phyloP scores from a whole-genome alignment of 2,888 invertebrate species.

The Dermolepida albohirtum region DNA sequence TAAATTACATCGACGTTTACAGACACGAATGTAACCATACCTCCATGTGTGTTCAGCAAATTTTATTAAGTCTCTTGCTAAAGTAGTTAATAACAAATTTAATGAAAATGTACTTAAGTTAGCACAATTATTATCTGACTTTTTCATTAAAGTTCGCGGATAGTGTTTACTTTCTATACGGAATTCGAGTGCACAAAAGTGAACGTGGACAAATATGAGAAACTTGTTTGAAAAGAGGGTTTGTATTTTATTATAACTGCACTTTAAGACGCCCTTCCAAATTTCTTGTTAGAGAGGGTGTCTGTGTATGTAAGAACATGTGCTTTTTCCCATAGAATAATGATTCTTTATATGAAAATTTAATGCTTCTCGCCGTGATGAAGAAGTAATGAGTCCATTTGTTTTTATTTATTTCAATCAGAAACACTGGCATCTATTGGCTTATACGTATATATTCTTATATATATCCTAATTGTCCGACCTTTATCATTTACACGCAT shows the following conservation, averaged over 20 bases:
- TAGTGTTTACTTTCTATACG: conserved; percentile 25
- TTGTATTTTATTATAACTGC: conserved; percentile 46
- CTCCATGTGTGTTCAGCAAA: conserved; percentile 8
- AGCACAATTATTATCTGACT: conserved; percentile 25
- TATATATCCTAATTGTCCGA: too few relatives aligned
- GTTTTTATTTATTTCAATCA: conserved; percentile 2
- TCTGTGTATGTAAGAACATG: conserved; percentile 29
- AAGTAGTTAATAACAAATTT: conserved; percentile 28
- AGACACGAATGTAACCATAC: background rate
- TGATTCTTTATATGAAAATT: conserved; percentile 35
- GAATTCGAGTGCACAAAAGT: conserved; percentile 22
- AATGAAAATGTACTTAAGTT: conserved; percentile 31
- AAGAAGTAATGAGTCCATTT: conserved; percentile 12
- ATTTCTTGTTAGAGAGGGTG: conserved; percentile 37
- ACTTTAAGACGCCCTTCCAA: conserved; percentile 45
- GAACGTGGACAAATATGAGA: conserved; percentile 46
- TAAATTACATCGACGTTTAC: conserved; percentile 22
- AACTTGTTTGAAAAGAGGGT: conserved; percentile 44
- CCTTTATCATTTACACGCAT: too few relatives aligned
- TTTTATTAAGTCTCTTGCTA: conserved; percentile 23
- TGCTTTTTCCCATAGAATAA: conserved; percentile 34
- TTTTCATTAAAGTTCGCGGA: conserved; percentile 24
- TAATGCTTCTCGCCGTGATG: conserved; percentile 18
- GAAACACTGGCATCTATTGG: too few relatives aligned
- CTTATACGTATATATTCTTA: too few relatives aligned